Evolutionary conservation across 2,888 invertebrate genomes (phyloP), one percentile per base, ranked within the genome.

Genomic region (Leucophenga maculata): DNA sequence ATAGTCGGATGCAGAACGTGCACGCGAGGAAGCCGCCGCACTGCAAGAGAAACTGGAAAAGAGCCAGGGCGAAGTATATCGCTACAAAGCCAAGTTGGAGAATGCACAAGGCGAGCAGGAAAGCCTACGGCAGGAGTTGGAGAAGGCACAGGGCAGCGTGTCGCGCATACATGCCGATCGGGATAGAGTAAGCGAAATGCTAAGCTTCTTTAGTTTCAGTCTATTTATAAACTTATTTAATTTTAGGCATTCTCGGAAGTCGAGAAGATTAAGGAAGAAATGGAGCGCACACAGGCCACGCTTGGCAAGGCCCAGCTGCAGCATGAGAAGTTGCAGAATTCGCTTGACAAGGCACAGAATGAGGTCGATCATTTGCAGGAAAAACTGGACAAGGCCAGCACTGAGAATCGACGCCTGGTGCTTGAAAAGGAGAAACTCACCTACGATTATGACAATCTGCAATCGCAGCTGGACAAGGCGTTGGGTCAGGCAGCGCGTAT

Each of bases 81-180:
- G 97, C 88, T 91, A 97, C 79, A 97, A 97, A 89, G 97, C 97
- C 52, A 94, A 97, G 86, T 90, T 97, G 84, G 97, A 97, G 90
- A 97, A 97, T 90, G 96, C 97, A 88, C 96, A 97, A 90, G 95
- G 95, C 72, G 97, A 97, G 89, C 96, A 96, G 86, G 96, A 97
- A 86, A 96, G 95, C 86, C 90, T 97, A 78, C 94, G 96, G 75
- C 97, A 97, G 86, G 97, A 97, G 89, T 93, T 97, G 87, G 97
- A 97, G 87, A 92, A 92, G 89, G 92, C 94, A 48, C 96, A 97
- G 88, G 92, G 94, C 48, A 92, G 94, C 66, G 93, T 96, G 72
- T 94, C 94, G 74, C 92, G 96, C 74, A 91, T 96, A 77, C 96
- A 96, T 87, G 94, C 94, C 44, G 97, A 97, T 89, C 91, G 96